Evolutionary conservation across 1,140 invertebrate genomes (phyloP).

Genomic region (Apis dorsata): DNA sequence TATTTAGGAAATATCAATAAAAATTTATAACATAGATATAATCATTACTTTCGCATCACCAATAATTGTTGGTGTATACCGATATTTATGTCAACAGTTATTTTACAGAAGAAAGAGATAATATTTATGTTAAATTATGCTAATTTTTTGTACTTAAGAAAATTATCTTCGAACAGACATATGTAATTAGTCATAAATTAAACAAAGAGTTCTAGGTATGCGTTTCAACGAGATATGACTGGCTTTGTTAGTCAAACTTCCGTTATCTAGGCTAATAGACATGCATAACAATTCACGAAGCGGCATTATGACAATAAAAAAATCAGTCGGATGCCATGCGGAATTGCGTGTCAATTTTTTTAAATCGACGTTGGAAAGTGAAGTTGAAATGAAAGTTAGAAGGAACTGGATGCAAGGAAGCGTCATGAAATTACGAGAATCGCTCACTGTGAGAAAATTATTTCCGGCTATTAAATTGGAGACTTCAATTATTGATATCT

Average conservation of each 20-base stretch:
- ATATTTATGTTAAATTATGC: too few relatives aligned
- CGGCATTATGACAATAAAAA: neutral
- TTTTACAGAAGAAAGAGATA: too few relatives aligned
- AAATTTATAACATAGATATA: too few relatives aligned
- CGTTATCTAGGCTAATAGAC: neutral
- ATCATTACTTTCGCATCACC: too few relatives aligned
- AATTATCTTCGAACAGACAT: neutral
- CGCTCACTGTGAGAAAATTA: neutral
- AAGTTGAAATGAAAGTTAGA: constrained; percentile 20
- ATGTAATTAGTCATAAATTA: neutral
- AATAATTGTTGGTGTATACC: too few relatives aligned
- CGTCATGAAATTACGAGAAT: neutral
- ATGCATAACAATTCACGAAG: neutral
- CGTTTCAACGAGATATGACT: neutral
- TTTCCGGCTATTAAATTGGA: neutral
- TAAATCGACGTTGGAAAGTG: constrained; percentile 1
- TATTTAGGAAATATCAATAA: too few relatives aligned
- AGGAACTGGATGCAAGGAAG: neutral
- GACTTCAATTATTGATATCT: neutral
- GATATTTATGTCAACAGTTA: too few relatives aligned
- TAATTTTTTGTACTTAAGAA: too few relatives aligned
- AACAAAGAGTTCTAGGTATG: neutral
- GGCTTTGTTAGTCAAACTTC: neutral
- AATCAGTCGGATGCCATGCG: neutral
- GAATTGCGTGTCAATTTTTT: neutral